A percentile compares a stretch with the other conserved stretches of the same genome.
Conservation (phyloP, 1,140 invertebrate species). For the Drosophila tsacasi region DNA sequence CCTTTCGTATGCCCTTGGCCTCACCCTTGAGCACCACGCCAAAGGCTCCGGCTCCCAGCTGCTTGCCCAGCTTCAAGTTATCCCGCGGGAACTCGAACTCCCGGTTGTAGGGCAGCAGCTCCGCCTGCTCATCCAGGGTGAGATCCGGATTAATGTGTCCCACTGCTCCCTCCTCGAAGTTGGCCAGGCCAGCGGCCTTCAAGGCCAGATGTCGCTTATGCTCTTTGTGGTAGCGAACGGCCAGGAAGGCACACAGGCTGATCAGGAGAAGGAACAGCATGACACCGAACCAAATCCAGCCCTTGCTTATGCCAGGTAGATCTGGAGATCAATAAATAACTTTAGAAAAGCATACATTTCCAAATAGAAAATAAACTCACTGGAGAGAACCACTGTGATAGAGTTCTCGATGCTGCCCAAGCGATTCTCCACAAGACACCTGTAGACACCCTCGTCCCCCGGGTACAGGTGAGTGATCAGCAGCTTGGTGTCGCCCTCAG, state of each 20-base stretch:
- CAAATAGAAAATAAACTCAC: slow-evolving; percentile 51
- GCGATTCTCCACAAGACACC: slow-evolving; percentile 84
- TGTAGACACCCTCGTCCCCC: slow-evolving; percentile 84
- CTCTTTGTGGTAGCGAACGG: slow-evolving; percentile 85
- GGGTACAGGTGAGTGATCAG: slow-evolving; percentile 75
- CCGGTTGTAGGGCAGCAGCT: slow-evolving; percentile 95
- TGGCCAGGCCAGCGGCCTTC: slow-evolving; percentile 88
- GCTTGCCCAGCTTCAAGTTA: slow-evolving; percentile 93
- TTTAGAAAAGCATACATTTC: not conserved
- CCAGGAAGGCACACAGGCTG: slow-evolving; percentile 86
- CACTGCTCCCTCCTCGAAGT: slow-evolving; percentile 92
- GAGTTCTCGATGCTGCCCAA: slow-evolving; percentile 72
- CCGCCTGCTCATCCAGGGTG: slow-evolving; percentile 95
- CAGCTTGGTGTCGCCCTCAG: slow-evolving; percentile 81
- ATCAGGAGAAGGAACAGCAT: slow-evolving; percentile 86
- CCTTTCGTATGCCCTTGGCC: slow-evolving; percentile 90
- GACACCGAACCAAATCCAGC: slow-evolving; percentile 81
- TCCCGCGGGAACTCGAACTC: slow-evolving; percentile 95
- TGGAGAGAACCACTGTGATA: slow-evolving; percentile 72
- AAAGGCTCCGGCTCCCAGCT: slow-evolving; percentile 96
- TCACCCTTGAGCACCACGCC: slow-evolving; percentile 96
- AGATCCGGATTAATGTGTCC: slow-evolving; percentile 95
- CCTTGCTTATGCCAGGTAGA: slow-evolving; percentile 60
- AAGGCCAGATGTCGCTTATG: slow-evolving; percentile 82
- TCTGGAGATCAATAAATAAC: slow-evolving; percentile 30